Evolutionary conservation across 2,113 vertebrate species (phyloP).

Genomic region (Uropsilus gracilis): DNA sequence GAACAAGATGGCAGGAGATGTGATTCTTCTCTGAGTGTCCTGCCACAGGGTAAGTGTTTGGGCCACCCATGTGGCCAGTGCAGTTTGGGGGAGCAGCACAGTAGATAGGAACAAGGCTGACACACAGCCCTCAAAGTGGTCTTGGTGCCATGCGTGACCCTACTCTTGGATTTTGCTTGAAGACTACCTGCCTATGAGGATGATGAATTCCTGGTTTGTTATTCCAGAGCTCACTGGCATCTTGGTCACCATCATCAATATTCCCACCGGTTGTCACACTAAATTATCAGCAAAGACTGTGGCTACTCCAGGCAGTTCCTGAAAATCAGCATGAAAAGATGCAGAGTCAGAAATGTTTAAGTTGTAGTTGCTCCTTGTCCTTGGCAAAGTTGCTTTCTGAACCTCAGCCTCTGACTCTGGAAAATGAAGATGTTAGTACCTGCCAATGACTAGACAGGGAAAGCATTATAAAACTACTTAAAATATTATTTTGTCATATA

Average conservation of each 20-base stretch:
- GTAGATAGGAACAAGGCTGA: background rate
- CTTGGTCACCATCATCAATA: background rate
- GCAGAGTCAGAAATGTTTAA: background rate
- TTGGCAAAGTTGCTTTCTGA: background rate
- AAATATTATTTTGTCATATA: background rate
- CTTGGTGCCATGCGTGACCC: background rate
- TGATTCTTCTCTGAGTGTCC: slow-evolving; percentile 79
- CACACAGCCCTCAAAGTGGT: background rate
- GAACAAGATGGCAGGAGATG: slow-evolving; percentile 70
- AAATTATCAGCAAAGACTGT: background rate
- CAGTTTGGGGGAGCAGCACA: slow-evolving; percentile 70
- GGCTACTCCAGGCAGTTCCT: rapidly evolving
- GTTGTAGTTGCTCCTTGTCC: background rate
- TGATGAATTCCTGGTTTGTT: background rate
- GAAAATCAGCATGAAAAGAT: background rate
- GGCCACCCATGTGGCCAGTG: slow-evolving; percentile 72
- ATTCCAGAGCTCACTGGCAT: background rate
- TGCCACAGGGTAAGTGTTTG: slow-evolving; percentile 71
- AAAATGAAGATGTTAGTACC: background rate
- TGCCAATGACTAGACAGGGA: background rate
- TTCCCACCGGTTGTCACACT: background rate
- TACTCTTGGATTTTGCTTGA: rapidly evolving
- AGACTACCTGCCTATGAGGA: background rate
- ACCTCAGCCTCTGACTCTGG: background rate
- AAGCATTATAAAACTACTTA: background rate